Conservation (phyloP, 2,113 vertebrate genomes). For the Hypomesus transpacificus region DNA sequence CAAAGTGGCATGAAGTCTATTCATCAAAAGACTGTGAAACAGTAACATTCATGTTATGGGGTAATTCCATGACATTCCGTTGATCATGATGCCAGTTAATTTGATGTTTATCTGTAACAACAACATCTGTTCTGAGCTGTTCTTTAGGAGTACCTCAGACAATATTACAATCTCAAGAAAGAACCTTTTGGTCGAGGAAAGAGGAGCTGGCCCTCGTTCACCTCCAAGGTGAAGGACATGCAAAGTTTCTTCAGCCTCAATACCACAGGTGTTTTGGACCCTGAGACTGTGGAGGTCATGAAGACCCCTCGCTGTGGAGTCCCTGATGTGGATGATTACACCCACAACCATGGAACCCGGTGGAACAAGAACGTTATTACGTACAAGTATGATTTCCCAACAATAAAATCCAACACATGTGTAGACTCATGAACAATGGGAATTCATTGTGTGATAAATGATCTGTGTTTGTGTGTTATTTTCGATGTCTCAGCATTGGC, state of each 20-base stretch:
- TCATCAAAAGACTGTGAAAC: neutral
- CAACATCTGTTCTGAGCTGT: constrained; percentile 7
- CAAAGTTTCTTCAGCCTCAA: constrained; percentile 73
- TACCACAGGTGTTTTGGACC: constrained; percentile 62
- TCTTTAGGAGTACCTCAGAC: constrained; percentile 69
- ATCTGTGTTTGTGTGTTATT: neutral
- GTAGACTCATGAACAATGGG: neutral
- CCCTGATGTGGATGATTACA: constrained; percentile 70
- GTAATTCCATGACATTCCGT: neutral
- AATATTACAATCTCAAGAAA: constrained; percentile 60
- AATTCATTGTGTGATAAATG: neutral
- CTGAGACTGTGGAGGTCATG: constrained; percentile 65
- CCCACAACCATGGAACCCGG: constrained; percentile 45
- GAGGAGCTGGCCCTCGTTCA: constrained; percentile 56
- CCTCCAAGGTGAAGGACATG: constrained; percentile 72
- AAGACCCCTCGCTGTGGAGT: constrained; percentile 69
- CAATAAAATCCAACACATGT: neutral
- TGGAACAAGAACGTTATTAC: constrained; percentile 71
- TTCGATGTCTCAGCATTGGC: constrained; percentile 60
- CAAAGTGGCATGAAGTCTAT: neutral
- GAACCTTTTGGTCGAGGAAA: constrained; percentile 53
- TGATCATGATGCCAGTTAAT: neutral
- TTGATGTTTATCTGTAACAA: neutral
- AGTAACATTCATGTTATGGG: neutral
- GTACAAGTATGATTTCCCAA: constrained; percentile 59